Evolutionary conservation across 2,797 vertebrate genomes (phyloP), one percentile per base, ranked within the genome.

Genomic region (Malacoraja senta): DNA sequence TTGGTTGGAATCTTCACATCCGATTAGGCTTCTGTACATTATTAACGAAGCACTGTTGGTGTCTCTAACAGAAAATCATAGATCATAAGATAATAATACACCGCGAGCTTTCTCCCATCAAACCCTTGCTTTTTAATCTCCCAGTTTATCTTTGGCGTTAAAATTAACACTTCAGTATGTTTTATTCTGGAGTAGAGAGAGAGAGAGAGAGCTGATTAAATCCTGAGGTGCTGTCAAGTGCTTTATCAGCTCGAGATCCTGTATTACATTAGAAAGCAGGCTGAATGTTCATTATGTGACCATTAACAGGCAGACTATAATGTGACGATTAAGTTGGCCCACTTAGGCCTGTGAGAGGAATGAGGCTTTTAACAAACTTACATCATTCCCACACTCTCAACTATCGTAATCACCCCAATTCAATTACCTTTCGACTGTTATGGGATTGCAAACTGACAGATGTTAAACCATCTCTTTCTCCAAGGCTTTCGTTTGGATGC

Each of bases 261-360:
- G n/a, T 35, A 88, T 88, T 88, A 68, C 84, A 68, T n/a, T 32
- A 88, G 15, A 65, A 88, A 65, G 61, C 84, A 35, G 32, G 61
- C 84, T 88, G 63, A 88, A 65, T 88, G 84, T 68, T 88, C 84
- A 88, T 88, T 88, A 88, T 88, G n/a, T 21, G 61, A 88, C 84
- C 68, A 88, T 88, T 88, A 68, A 7, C 17, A 88, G 84, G 32
- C 29, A 88, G 61, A 88, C 63, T n/a, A 88, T 88, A 88, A 88
- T 68, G 84, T 88, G 68, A 35, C 84, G 19, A 63, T 68, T 88
- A 88, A 35, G 84, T 88, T 88, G 84, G 84, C 84, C 84, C 84
- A 88, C 84, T 68, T 88, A 32, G 68, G 84, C 84, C 68, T 68
- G 61, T 35, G 84, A n/a, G 63, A 68, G 84, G 53, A 84, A 84